These are phyloP conservation scores for Xylocampa areola DNA, from an alignment of 2,888 invertebrate genomes.

Conservation along the genomic window DNA sequence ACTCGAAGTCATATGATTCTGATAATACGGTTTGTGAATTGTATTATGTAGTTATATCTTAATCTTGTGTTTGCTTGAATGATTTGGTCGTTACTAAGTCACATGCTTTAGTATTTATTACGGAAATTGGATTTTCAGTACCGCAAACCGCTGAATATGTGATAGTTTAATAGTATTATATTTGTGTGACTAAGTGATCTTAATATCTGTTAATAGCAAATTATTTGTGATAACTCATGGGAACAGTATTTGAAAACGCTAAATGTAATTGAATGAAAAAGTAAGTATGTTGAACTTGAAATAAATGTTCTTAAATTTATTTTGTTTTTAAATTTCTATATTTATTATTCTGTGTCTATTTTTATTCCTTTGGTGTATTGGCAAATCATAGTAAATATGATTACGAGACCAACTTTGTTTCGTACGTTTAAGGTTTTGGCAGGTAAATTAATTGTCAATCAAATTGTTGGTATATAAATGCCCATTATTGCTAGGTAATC, in stretches of 20 bases:
- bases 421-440: not conserved
- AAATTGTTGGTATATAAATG: too few species aligned
- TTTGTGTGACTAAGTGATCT: not conserved
- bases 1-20: conserved; percentile 41
- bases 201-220: conserved; percentile 6
- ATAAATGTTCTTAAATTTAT: conserved; percentile 19
- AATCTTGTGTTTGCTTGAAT: conserved; percentile 36
- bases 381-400: too few species aligned
- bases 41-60: conserved; percentile 33
- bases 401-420: too few species aligned
- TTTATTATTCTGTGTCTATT: not conserved
- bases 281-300: conserved; percentile 33
- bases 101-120: conserved; percentile 28
- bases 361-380: too few species aligned
- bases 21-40: conserved; percentile 36
- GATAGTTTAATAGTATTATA: conserved; percentile 10
- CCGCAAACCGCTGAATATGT: conserved; percentile 1
- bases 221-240: conserved; percentile 34
- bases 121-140: conserved; percentile 6
- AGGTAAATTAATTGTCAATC: too few species aligned
- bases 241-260: conserved; percentile 23
- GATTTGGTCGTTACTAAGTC: conserved; percentile 27
- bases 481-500: too few species aligned
- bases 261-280: conserved; percentile 42
- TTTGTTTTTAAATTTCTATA: conserved; percentile 7